Conservation (phyloP, 2,113 vertebrate genomes). For the Pteronura brasiliensis region DNA sequence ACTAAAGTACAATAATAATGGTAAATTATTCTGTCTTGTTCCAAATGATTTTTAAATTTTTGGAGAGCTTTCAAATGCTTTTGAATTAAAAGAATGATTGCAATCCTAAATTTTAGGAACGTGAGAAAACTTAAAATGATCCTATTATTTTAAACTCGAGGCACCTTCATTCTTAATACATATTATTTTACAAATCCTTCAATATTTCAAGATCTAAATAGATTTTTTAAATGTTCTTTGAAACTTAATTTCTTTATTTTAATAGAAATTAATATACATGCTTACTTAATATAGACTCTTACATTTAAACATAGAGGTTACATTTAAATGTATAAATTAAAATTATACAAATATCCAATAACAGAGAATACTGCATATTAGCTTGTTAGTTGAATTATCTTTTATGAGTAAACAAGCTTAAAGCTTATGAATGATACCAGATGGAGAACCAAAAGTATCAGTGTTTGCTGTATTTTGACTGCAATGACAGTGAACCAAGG, state of each 20-base stretch:
- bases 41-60: conserved; percentile 56
- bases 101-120: conserved; percentile 59
- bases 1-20: conserved; percentile 55
- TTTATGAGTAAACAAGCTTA: conserved; percentile 10
- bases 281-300: neutral
- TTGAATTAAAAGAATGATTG: conserved; percentile 61
- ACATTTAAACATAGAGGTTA: neutral
- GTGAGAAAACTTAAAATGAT: conserved; percentile 62
- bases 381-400: neutral
- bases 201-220: conserved; percentile 42
- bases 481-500: neutral
- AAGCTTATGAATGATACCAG: conserved; percentile 9
- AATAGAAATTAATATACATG: conserved; percentile 52
- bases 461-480: neutral
- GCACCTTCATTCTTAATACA: conserved; percentile 23
- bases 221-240: neutral
- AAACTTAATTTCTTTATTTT: conserved; percentile 31
- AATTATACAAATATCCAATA: neutral
- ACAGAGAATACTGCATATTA: conserved; percentile 34
- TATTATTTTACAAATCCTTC: conserved; percentile 55
- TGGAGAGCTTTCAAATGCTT: conserved; percentile 48
- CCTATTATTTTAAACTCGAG: conserved; percentile 67
- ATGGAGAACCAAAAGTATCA: neutral
- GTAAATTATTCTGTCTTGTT: conserved; percentile 58
- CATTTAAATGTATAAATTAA: neutral